These are phyloP conservation scores for Drosophila gaucha DNA, from an alignment of 2,888 invertebrate species.

Conservation along the genomic window DNA sequence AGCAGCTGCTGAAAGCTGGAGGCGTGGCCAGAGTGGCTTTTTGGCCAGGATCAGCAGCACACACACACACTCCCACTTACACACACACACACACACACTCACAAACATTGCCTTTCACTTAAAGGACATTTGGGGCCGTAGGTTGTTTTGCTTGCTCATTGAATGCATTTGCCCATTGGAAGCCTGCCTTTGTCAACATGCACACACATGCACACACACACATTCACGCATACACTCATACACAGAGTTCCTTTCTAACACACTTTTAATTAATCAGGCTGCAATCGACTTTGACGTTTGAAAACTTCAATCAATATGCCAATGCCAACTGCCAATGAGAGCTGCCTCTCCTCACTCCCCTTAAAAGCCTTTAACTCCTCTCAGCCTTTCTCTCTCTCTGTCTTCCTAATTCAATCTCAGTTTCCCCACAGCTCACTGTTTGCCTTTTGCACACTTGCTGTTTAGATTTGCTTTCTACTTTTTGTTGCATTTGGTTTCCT, in stretches of 20 bases:
- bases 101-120: constrained; percentile 52
- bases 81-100: constrained; percentile 31
- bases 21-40: constrained; percentile 25
- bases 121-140: constrained; percentile 49
- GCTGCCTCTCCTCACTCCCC: neutral
- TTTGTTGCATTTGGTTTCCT: constrained; percentile 20
- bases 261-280: constrained; percentile 76
- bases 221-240: constrained; percentile 5
- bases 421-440: neutral
- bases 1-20: neutral
- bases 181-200: constrained; percentile 11
- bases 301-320: constrained; percentile 61
- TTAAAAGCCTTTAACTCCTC: neutral
- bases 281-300: constrained; percentile 70
- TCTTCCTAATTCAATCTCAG: neutral
- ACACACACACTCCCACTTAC: constrained; percentile 21
- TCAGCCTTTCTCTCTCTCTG: neutral
- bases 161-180: constrained; percentile 15
- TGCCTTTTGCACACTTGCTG: constrained; percentile 10
- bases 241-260: constrained; percentile 16
- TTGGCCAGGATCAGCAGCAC: constrained; percentile 23
- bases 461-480: constrained; percentile 18
- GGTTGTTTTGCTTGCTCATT: constrained; percentile 11
- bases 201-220: neutral
- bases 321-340: constrained; percentile 56